Evolutionary conservation across 2,888 invertebrate species (phyloP), one percentile per base, ranked within the genome.

Genomic region (Hyalella azteca): DNA sequence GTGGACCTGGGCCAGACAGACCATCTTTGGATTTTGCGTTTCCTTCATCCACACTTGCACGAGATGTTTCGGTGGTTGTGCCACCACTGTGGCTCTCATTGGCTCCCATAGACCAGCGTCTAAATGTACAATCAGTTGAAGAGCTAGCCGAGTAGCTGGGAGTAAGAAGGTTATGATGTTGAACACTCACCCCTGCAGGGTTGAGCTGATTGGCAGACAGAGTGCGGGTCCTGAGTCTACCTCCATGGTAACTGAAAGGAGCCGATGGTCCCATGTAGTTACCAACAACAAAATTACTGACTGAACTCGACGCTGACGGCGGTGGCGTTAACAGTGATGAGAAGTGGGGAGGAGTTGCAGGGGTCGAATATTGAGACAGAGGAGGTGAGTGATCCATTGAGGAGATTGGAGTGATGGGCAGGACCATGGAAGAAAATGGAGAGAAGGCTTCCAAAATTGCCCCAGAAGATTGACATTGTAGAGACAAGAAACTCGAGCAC

Each of bases 31-130:
- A 26, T 36, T 66, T 66, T 9, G 66, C 36, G 11, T 19, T n/a
- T 9, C 45, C 40, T 5, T 22, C 22, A n/a, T 75, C 29, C 13
- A 13, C 19, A 41, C 19, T 7, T 22, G n/a, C 75, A 41, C 40
- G 19, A 7, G 5, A n/a, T 15, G 66, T 29, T 4, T 66, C 36
- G 29, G 5, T 36, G n/a, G 36, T 15, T 15, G 66, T n/a, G 1
- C 9, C 36, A 5, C 66, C 29, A n/a, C 45, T 2, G 7, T 41
- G 41, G 19, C 45, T 26, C n/a, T 45, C 75, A 22, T 75, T 41
- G 7, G 75, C 75, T 13, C 75, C 75, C 75, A 75, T 75, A 7
- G 75, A 75, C 75, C 75, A 75, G 9, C 75, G 40, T 39, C 75
- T 22, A 15, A 75, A 41, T 22, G 75, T 11, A n/a, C 75, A 41